Evolutionary conservation across 2,888 invertebrate genomes (phyloP).

Genomic region (Hermaeophaga mercurialis): DNA sequence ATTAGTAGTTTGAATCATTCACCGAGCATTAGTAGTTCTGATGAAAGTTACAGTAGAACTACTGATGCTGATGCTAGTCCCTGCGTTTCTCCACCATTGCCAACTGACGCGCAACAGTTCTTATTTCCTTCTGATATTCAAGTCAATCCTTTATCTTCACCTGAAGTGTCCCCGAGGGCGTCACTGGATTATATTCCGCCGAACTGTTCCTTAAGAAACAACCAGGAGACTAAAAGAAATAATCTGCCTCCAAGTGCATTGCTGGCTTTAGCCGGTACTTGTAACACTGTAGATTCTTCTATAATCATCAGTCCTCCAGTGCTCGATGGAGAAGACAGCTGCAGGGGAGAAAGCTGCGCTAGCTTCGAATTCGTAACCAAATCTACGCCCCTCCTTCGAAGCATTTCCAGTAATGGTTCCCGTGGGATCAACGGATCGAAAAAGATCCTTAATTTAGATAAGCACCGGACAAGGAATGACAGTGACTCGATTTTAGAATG

Average conservation of each 20-base stretch:
- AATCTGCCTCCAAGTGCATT: conserved; percentile 65
- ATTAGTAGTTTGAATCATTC: conserved; percentile 81
- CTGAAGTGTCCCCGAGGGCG: conserved; percentile 57
- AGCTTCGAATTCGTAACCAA: conserved; percentile 65
- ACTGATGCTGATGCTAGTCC: conserved; percentile 72
- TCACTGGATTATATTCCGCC: conserved; percentile 61
- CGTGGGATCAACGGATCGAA: conserved; percentile 26
- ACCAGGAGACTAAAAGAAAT: conserved; percentile 50
- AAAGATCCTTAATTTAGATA: conserved; percentile 52
- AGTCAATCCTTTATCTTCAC: conserved; percentile 55
- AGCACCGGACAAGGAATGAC: conserved; percentile 50
- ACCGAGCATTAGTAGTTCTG: conserved; percentile 82
- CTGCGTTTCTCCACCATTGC: conserved; percentile 58
- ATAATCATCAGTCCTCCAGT: conserved; percentile 62
- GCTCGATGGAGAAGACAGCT: conserved; percentile 67
- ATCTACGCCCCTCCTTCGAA: conserved; percentile 48
- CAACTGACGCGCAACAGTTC: conserved; percentile 62
- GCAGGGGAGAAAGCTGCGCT: conserved; percentile 67
- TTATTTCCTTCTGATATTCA: conserved; percentile 69
- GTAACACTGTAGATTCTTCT: conserved; percentile 59
- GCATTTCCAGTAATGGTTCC: conserved; percentile 50
- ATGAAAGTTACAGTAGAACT: conserved; percentile 82
- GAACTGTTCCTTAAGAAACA: conserved; percentile 57
- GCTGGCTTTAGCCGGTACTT: conserved; percentile 58
- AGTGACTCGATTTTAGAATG: conserved; percentile 56